Evolutionary conservation across 2,113 vertebrate species (phyloP), one percentile per base, ranked within the genome.

Genomic region (Phaethornis superciliosus): DNA sequence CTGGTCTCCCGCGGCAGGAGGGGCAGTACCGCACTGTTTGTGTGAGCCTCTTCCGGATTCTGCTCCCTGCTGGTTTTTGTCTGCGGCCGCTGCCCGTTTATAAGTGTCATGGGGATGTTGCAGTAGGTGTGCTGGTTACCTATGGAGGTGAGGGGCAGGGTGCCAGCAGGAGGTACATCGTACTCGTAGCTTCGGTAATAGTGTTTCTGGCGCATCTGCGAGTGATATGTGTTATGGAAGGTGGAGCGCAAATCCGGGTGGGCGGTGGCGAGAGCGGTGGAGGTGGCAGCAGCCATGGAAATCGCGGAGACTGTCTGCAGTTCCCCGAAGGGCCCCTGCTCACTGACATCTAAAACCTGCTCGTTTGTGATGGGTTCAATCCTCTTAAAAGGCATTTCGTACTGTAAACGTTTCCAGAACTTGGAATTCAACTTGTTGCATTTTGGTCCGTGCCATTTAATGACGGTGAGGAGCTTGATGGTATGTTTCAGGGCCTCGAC

Each of bases 361-460:
- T 99, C 99, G 0, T 99, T 98, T 85, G 98, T 98, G 97, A 99
- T 98, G 97, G 99, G 98, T 98, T 99, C 99, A 87, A 99, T 98
- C 96, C 99, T 98, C 95, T 99, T 98, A 98, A 99, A 99, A 94
- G 99, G 99, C 99, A 99, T 99, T 98, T 99, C 99, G 10, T 99
- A 99, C 97, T 99, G 99, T 98, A 99, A 99, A 98, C 99, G 98
- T 98, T 99, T 99, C 99, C 99, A 99, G 98, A 99, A 99, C 96
- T 99, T 99, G 94, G 99, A 99, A 98, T 98, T 99, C 95, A 99
- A 98, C 98, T 99, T 99, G 98, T 99, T 99, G 98, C 99, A 99
- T 97, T 99, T 98, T 94, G 99, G 98, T 97, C 99, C 99, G 0
- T 98, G 98, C 99, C 99, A 99, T 97, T 99, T 99, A 98, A 99